Conservation (phyloP, 2,113 vertebrate genomes). For the Euleptes europaea region DNA sequence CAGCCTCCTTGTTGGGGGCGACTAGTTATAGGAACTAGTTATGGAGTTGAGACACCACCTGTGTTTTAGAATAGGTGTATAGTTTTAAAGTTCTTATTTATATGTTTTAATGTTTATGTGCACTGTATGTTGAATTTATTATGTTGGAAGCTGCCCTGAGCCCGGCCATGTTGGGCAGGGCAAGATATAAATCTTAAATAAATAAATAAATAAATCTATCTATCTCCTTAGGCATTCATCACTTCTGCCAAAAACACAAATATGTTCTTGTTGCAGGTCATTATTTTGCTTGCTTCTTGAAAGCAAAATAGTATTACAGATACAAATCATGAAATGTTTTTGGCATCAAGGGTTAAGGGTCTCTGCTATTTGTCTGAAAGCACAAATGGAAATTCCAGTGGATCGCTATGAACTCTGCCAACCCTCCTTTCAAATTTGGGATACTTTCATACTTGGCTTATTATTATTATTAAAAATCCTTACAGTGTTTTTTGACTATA, state of each 20-base stretch:
- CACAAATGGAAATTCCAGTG: not conserved
- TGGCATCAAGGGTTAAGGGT: not conserved
- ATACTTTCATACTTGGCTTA: not conserved
- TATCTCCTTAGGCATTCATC: not conserved
- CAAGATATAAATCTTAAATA: too few relatives aligned
- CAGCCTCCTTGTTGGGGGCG: too few relatives aligned
- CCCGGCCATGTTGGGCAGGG: too few relatives aligned
- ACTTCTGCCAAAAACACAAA: not conserved
- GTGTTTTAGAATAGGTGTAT: too few relatives aligned
- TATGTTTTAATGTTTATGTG: too few relatives aligned
- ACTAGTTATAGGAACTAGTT: too few relatives aligned
- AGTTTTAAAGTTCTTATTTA: too few relatives aligned
- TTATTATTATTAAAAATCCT: not conserved
- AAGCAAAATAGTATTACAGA: not conserved
- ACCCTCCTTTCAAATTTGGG: not conserved
- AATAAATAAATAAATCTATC: too few relatives aligned
- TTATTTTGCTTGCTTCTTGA: not conserved
- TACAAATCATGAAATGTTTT: not conserved
- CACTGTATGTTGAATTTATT: too few relatives aligned
- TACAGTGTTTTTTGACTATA: not conserved
- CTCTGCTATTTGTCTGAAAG: slow-evolving; percentile 17
- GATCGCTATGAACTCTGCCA: not conserved
- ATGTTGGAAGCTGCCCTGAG: too few relatives aligned
- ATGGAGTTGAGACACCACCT: too few relatives aligned
- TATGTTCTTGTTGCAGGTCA: not conserved